phyloP scores from a whole-genome alignment of 2,888 invertebrate species.

The Uropetala carovei region DNA sequence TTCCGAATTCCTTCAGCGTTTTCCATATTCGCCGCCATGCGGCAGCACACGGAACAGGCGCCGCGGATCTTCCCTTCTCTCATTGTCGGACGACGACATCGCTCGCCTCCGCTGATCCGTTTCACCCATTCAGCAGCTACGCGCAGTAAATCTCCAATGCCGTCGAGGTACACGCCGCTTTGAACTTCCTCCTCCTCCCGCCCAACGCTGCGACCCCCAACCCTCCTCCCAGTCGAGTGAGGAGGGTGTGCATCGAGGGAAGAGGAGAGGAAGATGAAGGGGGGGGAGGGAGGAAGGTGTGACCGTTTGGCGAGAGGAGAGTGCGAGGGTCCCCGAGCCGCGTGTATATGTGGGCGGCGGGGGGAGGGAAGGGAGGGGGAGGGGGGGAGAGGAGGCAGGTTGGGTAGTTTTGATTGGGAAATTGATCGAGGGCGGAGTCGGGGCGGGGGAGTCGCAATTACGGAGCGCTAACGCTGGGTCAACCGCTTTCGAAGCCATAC shows the following conservation, averaged over 20 bases:
- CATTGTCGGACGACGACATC: neutral
- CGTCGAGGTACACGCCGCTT: too few species aligned
- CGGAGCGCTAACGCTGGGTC: conserved; percentile 57
- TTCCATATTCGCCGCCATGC: conserved; percentile 39
- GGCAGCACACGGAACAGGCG: neutral
- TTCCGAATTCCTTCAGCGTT: neutral
- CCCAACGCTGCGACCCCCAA: too few species aligned
- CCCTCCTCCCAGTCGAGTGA: neutral
- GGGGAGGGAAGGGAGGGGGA: neutral
- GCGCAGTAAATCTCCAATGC: neutral
- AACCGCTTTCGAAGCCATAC: conserved; percentile 62
- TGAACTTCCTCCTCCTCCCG: too few species aligned
- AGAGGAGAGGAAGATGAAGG: neutral
- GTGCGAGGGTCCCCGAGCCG: neutral
- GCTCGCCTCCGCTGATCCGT: neutral
- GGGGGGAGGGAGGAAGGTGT: neutral
- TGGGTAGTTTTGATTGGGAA: conserved; percentile 61
- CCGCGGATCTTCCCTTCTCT: neutral
- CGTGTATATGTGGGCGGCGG: neutral
- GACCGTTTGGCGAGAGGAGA: neutral
- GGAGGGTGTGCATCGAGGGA: neutral
- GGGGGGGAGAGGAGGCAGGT: conserved; percentile 4
- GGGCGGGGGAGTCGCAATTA: conserved; percentile 40
- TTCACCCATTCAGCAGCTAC: neutral
- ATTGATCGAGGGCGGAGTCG: conserved; percentile 38